These are phyloP conservation scores for Phoxinus phoxinus DNA, from an alignment of 2,113 vertebrate genomes.

Conservation along the genomic window DNA sequence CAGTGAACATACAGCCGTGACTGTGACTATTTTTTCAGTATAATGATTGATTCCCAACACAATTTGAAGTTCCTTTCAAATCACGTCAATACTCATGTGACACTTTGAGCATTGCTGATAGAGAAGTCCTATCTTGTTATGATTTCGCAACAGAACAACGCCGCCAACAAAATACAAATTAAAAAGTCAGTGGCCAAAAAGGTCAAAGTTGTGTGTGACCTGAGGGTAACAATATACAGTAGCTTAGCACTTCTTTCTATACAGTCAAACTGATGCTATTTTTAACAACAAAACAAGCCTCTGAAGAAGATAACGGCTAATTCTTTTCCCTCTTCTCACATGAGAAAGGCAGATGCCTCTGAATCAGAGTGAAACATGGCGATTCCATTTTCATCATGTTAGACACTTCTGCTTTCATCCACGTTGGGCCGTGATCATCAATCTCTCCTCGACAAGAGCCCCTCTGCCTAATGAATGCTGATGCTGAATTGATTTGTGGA, in stretches of 20 bases:
- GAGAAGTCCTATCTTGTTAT: not conserved
- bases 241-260: not conserved
- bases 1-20: not conserved
- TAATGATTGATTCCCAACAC: conserved; percentile 2
- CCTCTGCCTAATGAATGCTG: conserved; percentile 51
- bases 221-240: not conserved
- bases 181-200: not conserved
- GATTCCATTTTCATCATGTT: conserved; percentile 47
- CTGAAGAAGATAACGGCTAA: not conserved
- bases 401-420: conserved; percentile 12
- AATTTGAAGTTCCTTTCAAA: not conserved
- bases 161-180: not conserved
- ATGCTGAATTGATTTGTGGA: conserved; percentile 61
- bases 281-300: conserved; percentile 5
- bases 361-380: conserved; percentile 22
- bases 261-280: not conserved
- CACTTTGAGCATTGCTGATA: not conserved
- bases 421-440: conserved; percentile 23
- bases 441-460: conserved; percentile 33
- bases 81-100: not conserved
- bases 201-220: not conserved
- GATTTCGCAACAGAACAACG: not conserved
- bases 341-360: conserved; percentile 11
- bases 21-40: not conserved
- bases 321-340: not conserved